Evolutionary conservation across 2,888 invertebrate genomes (phyloP).

Genomic region (Troglohyphantes excavatus): DNA sequence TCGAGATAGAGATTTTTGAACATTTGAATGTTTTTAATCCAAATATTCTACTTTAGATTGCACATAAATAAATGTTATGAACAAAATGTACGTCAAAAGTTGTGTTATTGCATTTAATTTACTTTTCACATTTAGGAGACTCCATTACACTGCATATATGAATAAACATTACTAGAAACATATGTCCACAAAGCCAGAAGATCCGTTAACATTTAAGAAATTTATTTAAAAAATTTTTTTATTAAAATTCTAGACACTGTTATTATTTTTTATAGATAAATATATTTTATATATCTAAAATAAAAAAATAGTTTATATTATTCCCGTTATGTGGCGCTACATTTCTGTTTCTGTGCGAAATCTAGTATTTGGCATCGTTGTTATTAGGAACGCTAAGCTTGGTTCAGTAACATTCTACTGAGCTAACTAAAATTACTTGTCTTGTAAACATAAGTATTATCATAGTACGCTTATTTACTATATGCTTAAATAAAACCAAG

Average conservation of each 20-base stretch:
- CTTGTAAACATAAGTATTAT: neutral
- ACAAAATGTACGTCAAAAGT: neutral
- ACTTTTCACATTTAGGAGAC: no score
- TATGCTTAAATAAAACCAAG: neutral
- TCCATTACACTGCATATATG: neutral
- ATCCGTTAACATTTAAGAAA: neutral
- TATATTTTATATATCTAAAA: neutral
- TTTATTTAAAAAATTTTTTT: neutral
- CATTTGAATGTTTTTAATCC: neutral
- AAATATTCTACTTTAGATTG: neutral
- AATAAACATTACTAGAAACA: neutral
- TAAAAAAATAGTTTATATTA: conserved; percentile 26
- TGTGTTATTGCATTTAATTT: no score
- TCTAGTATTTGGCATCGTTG: neutral
- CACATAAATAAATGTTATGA: neutral
- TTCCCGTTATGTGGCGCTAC: conserved; percentile 69
- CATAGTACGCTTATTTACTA: neutral
- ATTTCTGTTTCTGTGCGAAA: conserved; percentile 7
- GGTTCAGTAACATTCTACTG: neutral
- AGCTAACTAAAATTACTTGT: neutral
- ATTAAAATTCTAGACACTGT: neutral
- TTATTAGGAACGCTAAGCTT: neutral
- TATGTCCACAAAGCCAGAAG: neutral
- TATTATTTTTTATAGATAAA: neutral
- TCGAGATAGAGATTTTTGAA: neutral